Evolutionary conservation across 2,797 vertebrate species (phyloP), one percentile per base, ranked within the genome.

Genomic region (Ispidina lecontei): DNA sequence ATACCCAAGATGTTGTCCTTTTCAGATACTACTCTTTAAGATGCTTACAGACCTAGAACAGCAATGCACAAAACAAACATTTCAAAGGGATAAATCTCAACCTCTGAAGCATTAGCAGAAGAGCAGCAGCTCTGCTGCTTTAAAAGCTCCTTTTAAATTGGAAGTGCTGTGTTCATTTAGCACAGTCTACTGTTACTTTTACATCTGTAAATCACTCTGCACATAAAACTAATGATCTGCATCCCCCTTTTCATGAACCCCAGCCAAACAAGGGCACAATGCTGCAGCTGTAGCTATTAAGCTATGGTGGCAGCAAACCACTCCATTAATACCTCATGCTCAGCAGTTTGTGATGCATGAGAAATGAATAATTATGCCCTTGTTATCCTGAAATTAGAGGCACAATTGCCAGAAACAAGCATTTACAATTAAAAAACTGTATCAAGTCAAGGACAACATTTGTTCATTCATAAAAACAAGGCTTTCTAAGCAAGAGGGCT

Each of bases 341-440:
- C 90, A 94, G 91, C 87, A 95, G 83, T 95, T 96, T 85, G 92
- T 81, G 89, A 87, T 83, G 91, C 83, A 68, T 71, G 62, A 94
- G 56, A 74, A 74, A 60, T 73, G 93, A 94, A 91, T 93, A 92
- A 95, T 96, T 93, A 91, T 54, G 82, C 33, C 70, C 85, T 94
- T 93, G 90, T 91, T 89, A 91, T 23, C 58, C 88, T 78, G 68
- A 71, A 65, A 63, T 47, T 59, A 91, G 52, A 81, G 44, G 59
- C 81, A 54, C 88, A 81, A 67, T 81, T 88, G 90, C 71, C 87
- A 95, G 84, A 91, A 89, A 85, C 81, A 91, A 91, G 71, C 28
- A 0, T 70, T 85, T 60, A 72, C 62, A 79, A 64, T 91, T 84
- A 11, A 33, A 87, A 84, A 55, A 29, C 21, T 33, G 15, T 47